Evolutionary conservation across 1,140 invertebrate species (phyloP), one percentile per base, ranked within the genome.

Genomic region (Hypothenemus hampei): DNA sequence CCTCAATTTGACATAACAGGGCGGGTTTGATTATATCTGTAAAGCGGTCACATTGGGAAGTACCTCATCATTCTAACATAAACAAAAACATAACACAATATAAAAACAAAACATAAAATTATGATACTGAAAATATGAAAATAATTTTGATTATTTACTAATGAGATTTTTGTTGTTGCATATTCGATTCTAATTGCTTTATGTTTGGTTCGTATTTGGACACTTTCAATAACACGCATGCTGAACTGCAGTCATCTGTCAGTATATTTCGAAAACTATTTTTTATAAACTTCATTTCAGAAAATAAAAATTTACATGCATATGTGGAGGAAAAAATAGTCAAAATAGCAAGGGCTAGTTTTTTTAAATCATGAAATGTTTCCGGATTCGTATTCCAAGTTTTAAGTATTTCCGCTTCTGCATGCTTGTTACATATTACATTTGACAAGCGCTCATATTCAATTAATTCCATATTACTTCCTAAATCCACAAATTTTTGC

Each of bases 221-320:
- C 47, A 61, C 57, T 59, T 63, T 64, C 60, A 65, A 60, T 62
- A 62, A 33, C 61, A 62, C 64, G 58, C 58, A 64, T 60, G 46
- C 46, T 49, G 58, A 59, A 63, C 52, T 63, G 15, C 58, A 63
- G 41, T 63, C 46, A 62, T 65, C 58, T 59, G 52, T 57, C 49
- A 62, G 56, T 52, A 50, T 48, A 48, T 65, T 61, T 61, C 58
- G 56, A 59, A 64, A 2, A 16, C 29, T 53, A 44, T 60, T 37
- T 63, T 63, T 62, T 50, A 61, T 7, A 16, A 8, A 61, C 45
- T 63, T 65, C 64, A 62, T 62, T 46, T 60, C 55, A 60, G 55
- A 57, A 64, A 64, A 62, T 58, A 58, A 60, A 58, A 58, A 58
- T 58, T 64, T 43, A 47, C 57, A 58, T 40, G 21, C 35, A 37